Evolutionary conservation across 2,888 invertebrate genomes (phyloP).

Genomic region (Calliphora vomitoria): DNA sequence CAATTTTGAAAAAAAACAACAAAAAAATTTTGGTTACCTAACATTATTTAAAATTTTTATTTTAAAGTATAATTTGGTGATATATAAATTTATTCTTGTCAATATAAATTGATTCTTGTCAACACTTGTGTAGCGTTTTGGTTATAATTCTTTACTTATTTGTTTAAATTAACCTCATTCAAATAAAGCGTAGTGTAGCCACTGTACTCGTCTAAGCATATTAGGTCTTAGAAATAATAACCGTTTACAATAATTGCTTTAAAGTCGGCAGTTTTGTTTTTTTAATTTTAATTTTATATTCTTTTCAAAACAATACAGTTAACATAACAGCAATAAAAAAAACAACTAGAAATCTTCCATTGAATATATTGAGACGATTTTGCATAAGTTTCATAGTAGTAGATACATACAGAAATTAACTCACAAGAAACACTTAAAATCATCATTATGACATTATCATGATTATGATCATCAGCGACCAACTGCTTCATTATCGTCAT

Average conservation of each 20-base stretch:
- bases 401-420: not conserved
- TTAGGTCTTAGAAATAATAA: conserved; percentile 39
- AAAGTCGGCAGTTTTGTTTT: conserved; percentile 41
- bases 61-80: too few species aligned
- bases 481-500: conserved; percentile 54
- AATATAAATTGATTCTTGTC: too few species aligned
- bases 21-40: too few species aligned
- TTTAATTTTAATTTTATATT: not conserved
- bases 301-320: not conserved
- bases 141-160: too few species aligned
- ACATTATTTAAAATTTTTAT: too few species aligned
- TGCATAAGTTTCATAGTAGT: conserved; percentile 20
- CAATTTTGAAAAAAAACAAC: too few species aligned
- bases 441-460: conserved; percentile 38
- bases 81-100: too few species aligned
- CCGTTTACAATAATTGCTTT: conserved; percentile 58
- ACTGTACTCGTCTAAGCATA: not conserved
- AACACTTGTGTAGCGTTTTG: too few species aligned
- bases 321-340: not conserved
- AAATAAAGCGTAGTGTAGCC: not conserved
- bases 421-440: conserved; percentile 27
- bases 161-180: not conserved
- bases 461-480: conserved; percentile 31
- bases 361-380: conserved; percentile 26
- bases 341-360: not conserved